Conservation (phyloP, 1,140 invertebrate species). For the Probaryconus sp. region DNA sequence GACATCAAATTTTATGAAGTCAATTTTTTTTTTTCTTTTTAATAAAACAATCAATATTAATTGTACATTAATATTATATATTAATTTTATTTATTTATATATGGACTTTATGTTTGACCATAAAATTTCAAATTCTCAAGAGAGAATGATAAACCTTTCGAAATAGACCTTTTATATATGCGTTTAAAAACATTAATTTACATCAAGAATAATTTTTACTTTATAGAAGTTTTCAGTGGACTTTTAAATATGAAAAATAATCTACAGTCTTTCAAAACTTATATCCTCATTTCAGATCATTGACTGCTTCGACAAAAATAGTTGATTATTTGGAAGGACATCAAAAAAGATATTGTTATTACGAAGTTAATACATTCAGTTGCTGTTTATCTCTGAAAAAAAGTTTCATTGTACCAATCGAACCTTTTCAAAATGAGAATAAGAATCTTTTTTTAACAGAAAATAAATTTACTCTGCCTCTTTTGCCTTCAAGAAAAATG, state of each 20-base stretch:
- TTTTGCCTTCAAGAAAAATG: constrained; percentile 83
- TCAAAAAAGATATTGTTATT: background rate
- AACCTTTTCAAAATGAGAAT: constrained; percentile 1
- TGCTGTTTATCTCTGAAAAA: too few relatives aligned
- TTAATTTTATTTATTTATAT: too few relatives aligned
- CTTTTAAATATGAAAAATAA: background rate
- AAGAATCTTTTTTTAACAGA: background rate
- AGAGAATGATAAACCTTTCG: constrained; percentile 20
- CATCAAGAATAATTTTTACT: background rate
- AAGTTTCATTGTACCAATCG: constrained; percentile 6
- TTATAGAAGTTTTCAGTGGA: constrained; percentile 1
- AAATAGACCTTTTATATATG: constrained; percentile 1
- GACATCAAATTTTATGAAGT: too few relatives aligned
- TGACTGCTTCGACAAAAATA: background rate
- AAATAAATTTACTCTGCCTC: constrained; percentile 13
- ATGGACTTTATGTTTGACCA: background rate
- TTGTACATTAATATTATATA: too few relatives aligned
- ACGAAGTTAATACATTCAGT: too few relatives aligned
- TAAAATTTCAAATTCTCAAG: constrained; percentile 1
- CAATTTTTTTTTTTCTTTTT: too few relatives aligned
- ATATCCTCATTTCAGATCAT: constrained; percentile 6
- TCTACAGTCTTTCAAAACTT: constrained; percentile 37
- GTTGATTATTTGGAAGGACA: constrained; percentile 12
- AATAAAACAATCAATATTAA: too few relatives aligned
- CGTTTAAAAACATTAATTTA: constrained; percentile 12